Evolutionary conservation across 1,140 invertebrate species (phyloP).

Genomic region (Hermatobates lingyangjiaoensis): DNA sequence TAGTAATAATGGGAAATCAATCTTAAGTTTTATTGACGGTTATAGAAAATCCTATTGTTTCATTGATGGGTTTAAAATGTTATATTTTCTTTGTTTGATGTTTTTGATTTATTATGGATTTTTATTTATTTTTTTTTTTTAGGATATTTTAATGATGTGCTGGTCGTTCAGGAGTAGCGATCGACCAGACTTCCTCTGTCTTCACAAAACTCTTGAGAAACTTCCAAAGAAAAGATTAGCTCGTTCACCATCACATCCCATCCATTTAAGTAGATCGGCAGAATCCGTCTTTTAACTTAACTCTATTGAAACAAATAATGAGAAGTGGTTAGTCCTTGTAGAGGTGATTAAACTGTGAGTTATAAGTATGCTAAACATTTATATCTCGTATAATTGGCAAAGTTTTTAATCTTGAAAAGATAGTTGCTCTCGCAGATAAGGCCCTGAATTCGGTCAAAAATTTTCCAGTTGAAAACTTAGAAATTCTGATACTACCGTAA

Average conservation of each 20-base stretch:
- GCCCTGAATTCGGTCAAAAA: too few species aligned
- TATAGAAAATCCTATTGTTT: not conserved
- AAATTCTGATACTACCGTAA: too few species aligned
- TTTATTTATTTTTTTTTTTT: slow-evolving; percentile 13
- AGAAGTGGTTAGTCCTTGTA: too few species aligned
- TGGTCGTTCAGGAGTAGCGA: slow-evolving; percentile 74
- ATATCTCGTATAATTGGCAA: too few species aligned
- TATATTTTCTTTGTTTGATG: not conserved
- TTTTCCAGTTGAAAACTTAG: too few species aligned
- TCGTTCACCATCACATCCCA: slow-evolving; percentile 91
- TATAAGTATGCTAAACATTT: too few species aligned
- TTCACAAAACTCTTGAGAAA: slow-evolving; percentile 70
- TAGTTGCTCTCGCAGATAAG: too few species aligned
- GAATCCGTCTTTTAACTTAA: slow-evolving; percentile 79
- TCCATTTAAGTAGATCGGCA: slow-evolving; percentile 77
- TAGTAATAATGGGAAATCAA: not conserved
- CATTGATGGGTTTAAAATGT: not conserved
- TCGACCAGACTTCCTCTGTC: slow-evolving; percentile 71
- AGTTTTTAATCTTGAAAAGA: too few species aligned
- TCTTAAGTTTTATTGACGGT: not conserved
- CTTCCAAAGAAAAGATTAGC: slow-evolving; percentile 85
- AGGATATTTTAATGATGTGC: slow-evolving; percentile 93
- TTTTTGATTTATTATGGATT: not conserved
- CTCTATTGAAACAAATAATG: too few species aligned
- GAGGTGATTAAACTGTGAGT: too few species aligned